These are phyloP conservation scores for Trissolcus brochymenae DNA, from an alignment of 2,888 invertebrate species.

Conservation along the genomic window DNA sequence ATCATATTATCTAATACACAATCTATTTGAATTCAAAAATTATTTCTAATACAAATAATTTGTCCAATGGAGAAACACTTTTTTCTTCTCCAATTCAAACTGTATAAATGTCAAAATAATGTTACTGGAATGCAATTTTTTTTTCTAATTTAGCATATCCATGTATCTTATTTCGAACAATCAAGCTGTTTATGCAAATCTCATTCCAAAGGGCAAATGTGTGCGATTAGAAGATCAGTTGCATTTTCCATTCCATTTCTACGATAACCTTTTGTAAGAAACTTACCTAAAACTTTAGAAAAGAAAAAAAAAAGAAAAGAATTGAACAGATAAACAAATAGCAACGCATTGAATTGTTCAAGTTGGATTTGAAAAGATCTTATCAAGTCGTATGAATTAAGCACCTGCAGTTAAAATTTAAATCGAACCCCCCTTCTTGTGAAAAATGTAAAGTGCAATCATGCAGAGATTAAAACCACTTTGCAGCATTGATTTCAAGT, in stretches of 20 bases:
- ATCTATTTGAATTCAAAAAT: not conserved
- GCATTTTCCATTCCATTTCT: conserved; percentile 46
- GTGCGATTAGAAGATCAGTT: conserved; percentile 68
- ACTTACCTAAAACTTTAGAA: not conserved
- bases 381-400: not conserved
- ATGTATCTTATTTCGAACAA: conserved; percentile 75
- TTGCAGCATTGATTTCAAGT: conserved; percentile 18
- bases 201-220: conserved; percentile 64
- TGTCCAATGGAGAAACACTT: not conserved
- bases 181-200: conserved; percentile 72
- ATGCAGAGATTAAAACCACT: not conserved
- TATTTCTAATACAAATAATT: not conserved
- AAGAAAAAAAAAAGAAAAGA: too few relatives aligned
- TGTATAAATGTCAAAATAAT: too few relatives aligned
- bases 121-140: too few relatives aligned
- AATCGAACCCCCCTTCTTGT: not conserved
- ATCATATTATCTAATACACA: too few relatives aligned
- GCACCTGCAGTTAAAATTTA: not conserved
- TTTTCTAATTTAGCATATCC: conserved; percentile 50
- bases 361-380: not conserved
- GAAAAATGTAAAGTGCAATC: not conserved
- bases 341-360: not conserved
- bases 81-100: not conserved
- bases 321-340: not conserved
- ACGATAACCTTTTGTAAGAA: too few relatives aligned